Conservation (phyloP, 2,113 vertebrate species). For the Verasper variegatus region DNA sequence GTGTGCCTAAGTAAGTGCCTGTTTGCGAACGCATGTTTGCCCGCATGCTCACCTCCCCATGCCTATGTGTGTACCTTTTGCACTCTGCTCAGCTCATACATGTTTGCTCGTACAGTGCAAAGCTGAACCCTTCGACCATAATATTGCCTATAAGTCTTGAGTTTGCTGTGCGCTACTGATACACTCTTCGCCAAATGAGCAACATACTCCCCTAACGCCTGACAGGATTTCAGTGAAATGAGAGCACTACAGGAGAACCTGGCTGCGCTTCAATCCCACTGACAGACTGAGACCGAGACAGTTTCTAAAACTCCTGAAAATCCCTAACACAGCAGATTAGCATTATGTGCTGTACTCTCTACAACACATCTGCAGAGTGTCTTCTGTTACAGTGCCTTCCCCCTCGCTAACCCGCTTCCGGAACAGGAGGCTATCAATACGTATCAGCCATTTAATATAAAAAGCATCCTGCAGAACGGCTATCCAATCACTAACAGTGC, state of each 20-base stretch:
- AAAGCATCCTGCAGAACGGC: conserved; percentile 62
- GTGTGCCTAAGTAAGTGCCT: conserved; percentile 49
- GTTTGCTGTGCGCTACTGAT: conserved; percentile 70
- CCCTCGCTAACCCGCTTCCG: conserved; percentile 60
- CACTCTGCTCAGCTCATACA: conserved; percentile 41
- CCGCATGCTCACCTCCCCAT: conserved; percentile 55
- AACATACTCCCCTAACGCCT: conserved; percentile 74
- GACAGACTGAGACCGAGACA: conserved; percentile 82
- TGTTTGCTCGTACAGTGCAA: conserved; percentile 57
- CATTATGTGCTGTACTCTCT: conserved; percentile 77
- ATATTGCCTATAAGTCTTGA: conserved; percentile 73
- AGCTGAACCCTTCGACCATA: conserved; percentile 63
- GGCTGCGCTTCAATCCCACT: conserved; percentile 82
- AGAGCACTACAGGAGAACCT: conserved; percentile 83
- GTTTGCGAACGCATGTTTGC: conserved; percentile 50
- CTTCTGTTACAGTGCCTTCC: conserved; percentile 71
- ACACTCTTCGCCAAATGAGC: conserved; percentile 77
- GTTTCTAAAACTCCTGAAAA: conserved; percentile 83
- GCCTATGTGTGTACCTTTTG: conserved; percentile 44
- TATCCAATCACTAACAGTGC: conserved; percentile 55
- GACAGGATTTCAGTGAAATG: conserved; percentile 83
- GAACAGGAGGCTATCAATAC: conserved; percentile 71
- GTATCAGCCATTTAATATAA: conserved; percentile 72
- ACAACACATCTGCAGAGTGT: conserved; percentile 79
- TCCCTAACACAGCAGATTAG: conserved; percentile 84